A percentile compares a stretch with the other conserved stretches of the same genome.
Evolutionary conservation across 2,888 invertebrate genomes (phyloP).

Genomic region (Sarcophaga carnaria): DNA sequence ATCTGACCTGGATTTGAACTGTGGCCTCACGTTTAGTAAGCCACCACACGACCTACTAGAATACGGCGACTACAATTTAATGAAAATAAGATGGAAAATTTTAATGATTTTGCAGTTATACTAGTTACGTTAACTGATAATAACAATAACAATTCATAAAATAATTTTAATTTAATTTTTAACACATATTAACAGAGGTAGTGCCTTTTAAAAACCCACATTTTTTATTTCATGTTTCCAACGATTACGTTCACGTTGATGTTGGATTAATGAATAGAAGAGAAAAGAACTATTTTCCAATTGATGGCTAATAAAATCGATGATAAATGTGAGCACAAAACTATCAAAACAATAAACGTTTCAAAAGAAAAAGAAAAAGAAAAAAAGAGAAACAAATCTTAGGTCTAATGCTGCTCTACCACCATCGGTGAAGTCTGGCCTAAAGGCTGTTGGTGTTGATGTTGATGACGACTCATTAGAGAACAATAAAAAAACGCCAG

Average conservation of each 20-base stretch:
- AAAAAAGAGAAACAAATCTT: neutral
- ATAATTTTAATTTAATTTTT: too few species aligned
- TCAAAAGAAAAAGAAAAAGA: too few species aligned
- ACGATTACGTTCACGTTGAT: neutral
- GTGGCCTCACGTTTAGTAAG: too few species aligned
- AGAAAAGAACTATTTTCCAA: neutral
- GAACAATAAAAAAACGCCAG: conserved; percentile 57
- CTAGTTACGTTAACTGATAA: too few species aligned
- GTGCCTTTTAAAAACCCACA: neutral
- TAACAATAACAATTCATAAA: too few species aligned
- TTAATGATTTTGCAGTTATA: too few species aligned
- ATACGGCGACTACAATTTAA: too few species aligned
- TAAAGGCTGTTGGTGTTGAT: conserved; percentile 46
- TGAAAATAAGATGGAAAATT: too few species aligned
- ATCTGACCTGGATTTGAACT: too few species aligned
- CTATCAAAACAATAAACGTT: too few species aligned
- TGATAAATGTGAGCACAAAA: conserved; percentile 50
- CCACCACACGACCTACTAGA: too few species aligned
- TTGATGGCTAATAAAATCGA: conserved; percentile 47
- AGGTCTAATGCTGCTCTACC: neutral
- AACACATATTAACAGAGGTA: too few species aligned
- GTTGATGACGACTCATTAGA: conserved; percentile 70
- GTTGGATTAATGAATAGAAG: neutral
- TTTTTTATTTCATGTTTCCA: neutral
- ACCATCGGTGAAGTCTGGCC: conserved; percentile 5